Conservation (phyloP, 1,140 invertebrate genomes). For the Sycobia sp. region DNA sequence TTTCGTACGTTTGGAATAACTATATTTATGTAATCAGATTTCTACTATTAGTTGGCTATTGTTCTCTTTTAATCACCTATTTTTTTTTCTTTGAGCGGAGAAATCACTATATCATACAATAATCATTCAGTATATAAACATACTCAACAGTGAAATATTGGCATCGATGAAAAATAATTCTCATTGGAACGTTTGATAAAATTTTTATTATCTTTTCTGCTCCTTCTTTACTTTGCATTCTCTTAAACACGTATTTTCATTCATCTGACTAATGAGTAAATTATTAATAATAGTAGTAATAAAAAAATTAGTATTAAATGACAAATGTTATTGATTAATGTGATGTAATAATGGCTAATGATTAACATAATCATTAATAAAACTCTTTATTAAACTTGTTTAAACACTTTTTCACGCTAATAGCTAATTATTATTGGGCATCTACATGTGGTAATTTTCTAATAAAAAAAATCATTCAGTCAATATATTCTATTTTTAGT, state of each 20-base stretch:
- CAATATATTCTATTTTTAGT: background rate
- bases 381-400: constrained; percentile 20
- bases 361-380: constrained; percentile 12
- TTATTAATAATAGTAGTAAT: no score
- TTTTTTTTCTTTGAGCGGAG: constrained; percentile 22
- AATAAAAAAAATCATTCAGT: constrained; percentile 16
- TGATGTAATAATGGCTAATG: constrained; percentile 14
- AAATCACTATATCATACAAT: constrained; percentile 35
- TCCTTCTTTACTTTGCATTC: background rate
- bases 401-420: constrained; percentile 8
- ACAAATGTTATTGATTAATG: background rate
- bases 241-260: background rate
- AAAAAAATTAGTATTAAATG: no score
- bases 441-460: background rate
- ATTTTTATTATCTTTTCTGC: constrained; percentile 5
- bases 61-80: background rate
- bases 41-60: background rate
- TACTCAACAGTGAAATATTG: constrained; percentile 28
- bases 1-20: constrained; percentile 3
- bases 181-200: constrained; percentile 28
- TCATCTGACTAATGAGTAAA: background rate
- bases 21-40: background rate
- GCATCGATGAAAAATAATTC: constrained; percentile 36
- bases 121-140: constrained; percentile 35
- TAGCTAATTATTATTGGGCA: constrained; percentile 2